phyloP scores from a whole-genome alignment of 2,113 vertebrate genomes.

The Alligator sinensis region DNA sequence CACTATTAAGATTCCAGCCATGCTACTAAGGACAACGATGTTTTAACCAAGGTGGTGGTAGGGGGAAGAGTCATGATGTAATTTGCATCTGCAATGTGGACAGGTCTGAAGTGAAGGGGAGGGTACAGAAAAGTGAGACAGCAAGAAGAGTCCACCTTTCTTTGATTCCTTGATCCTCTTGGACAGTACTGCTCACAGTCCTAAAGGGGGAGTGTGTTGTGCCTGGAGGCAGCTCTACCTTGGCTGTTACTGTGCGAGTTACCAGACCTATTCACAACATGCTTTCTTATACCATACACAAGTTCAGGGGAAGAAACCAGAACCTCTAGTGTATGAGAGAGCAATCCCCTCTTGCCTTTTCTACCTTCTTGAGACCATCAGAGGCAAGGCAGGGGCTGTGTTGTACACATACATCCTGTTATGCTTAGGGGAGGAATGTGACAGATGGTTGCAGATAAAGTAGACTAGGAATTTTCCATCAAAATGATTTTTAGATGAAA shows the following conservation, averaged over 20 bases:
- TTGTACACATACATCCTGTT: background rate
- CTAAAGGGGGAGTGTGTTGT: no score
- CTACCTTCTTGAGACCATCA: no score
- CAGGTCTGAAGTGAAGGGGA: background rate
- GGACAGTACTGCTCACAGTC: no score
- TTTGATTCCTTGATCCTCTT: no score
- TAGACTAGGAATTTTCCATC: background rate
- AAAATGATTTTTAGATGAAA: background rate
- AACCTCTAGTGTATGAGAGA: no score
- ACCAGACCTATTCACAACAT: no score
- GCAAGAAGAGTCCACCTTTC: rapidly evolving
- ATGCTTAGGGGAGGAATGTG: background rate
- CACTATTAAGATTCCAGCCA: background rate
- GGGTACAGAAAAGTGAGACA: background rate
- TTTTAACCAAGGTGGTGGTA: background rate
- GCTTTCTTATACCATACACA: no score
- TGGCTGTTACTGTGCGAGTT: no score
- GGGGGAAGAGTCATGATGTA: rapidly evolving
- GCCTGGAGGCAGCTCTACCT: no score
- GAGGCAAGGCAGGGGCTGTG: background rate
- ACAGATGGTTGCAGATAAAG: background rate
- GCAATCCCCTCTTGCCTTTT: no score
- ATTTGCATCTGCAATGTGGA: background rate
- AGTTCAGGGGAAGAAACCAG: no score
- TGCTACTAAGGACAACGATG: background rate